These are phyloP conservation scores for Drosophila meridiana DNA, from an alignment of 2,888 invertebrate species.

Conservation along the genomic window DNA sequence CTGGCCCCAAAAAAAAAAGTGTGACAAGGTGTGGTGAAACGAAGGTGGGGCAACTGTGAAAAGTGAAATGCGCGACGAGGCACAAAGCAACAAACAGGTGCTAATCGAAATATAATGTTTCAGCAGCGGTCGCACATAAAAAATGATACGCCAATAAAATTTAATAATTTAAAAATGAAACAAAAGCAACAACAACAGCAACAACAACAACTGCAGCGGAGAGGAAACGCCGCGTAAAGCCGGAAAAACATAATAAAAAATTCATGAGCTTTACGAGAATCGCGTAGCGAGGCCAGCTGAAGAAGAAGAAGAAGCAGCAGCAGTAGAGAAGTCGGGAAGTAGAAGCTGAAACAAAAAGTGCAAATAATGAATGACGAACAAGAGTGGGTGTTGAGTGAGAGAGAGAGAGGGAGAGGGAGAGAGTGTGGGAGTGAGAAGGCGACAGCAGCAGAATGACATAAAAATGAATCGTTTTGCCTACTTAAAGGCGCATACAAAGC, in stretches of 20 bases:
- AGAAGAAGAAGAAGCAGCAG: constrained; percentile 16
- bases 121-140: constrained; percentile 73
- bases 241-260: constrained; percentile 77
- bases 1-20: background rate
- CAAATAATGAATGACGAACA: constrained; percentile 78
- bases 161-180: constrained; percentile 81
- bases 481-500: constrained; percentile 81
- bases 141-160: constrained; percentile 81
- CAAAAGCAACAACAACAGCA: constrained; percentile 54
- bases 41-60: constrained; percentile 11
- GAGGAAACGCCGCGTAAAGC: constrained; percentile 47
- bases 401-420: background rate
- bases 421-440: background rate
- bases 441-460: constrained; percentile 72
- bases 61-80: constrained; percentile 41
- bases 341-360: constrained; percentile 71
- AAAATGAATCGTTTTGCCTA: constrained; percentile 80
- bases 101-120: constrained; percentile 83
- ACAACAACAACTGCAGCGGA: constrained; percentile 6
- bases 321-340: background rate
- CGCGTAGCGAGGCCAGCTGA: constrained; percentile 30
- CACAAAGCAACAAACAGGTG: constrained; percentile 73
- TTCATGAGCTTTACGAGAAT: constrained; percentile 72
- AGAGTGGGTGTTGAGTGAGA: background rate
- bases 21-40: too few species aligned